Evolutionary conservation across 2,113 vertebrate genomes (phyloP), one percentile per base, ranked within the genome.

Genomic region (Pedionomus torquatus): DNA sequence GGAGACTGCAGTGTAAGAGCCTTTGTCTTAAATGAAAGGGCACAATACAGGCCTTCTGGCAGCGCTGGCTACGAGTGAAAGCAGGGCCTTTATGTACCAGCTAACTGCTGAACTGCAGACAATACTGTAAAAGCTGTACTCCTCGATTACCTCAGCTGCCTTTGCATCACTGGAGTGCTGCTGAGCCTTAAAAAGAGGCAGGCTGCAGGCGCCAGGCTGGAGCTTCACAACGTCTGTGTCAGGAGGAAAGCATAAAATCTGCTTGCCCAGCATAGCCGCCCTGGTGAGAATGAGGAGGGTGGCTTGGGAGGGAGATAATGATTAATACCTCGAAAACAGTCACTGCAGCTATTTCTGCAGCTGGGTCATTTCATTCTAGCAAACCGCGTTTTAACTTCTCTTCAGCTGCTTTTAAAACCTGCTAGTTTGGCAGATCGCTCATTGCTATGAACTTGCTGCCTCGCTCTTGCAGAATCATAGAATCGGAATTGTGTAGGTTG

Each of bases 1-100:
- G 87, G 96, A 95, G 96, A 23, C 93, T 33, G 83, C 93, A 91
- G 89, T 96, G 95, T 96, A 94, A 96, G 95, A 90, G 92, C 80
- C 83, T 97, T 98, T 98, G 97, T 98, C 89, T 97, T 43, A 76
- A 93, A 65, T 96, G 89, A 97, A 97, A 98, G 83, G 90, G 61
- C 90, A 89, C 85, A 94, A 95, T 66, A 60, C 83, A 96, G 95
- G 87, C 97, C 96, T 97, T 97, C 97, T 98, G 97, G 95, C 97
- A 95, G 96, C 69, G 9, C 96, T 94, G 96, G 93, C 92, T 63
- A 75, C 13, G 25, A 93, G 89, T 97, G 95, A 97, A 97, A 96
- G 94, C 86, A 82, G 90, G 5, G 37, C 87, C 94, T 97, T 97
- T 93, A 94, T 96, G 92, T 92, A 93, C 93, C 95, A 90, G 89